Evolutionary conservation across 2,888 invertebrate species (phyloP).

Genomic region (Thysanoteuthis rhombus): DNA sequence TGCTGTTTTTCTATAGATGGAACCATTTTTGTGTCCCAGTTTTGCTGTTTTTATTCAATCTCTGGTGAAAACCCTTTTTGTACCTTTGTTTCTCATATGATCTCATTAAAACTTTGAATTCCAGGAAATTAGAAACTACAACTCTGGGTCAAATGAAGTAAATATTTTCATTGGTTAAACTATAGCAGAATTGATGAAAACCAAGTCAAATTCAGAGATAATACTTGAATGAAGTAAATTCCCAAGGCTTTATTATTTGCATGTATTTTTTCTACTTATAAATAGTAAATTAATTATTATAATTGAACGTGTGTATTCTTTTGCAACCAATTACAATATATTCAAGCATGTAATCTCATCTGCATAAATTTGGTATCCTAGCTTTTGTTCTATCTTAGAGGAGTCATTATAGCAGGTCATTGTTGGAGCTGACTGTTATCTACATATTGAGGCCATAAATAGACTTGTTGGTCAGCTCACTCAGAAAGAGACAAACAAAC

Average conservation of each 20-base stretch:
- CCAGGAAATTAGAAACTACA: no score
- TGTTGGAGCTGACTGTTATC: background rate
- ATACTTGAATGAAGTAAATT: background rate
- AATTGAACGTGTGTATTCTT: background rate
- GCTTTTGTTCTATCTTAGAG: background rate
- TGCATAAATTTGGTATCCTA: background rate
- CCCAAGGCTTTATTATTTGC: background rate
- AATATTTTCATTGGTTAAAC: no score
- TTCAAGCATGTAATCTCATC: background rate
- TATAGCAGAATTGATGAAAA: no score
- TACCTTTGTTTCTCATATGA: no score
- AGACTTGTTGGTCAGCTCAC: background rate
- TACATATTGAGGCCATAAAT: background rate
- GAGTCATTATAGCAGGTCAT: background rate
- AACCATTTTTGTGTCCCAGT: no score
- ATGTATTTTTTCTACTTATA: background rate
- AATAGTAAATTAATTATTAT: background rate
- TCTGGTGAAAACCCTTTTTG: no score
- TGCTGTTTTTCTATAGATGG: no score
- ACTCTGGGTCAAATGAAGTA: no score
- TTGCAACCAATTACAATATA: background rate
- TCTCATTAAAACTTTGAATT: no score
- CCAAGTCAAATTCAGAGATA: no score
- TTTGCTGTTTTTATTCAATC: no score
- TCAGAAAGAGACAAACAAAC: background rate